Evolutionary conservation across 2,888 invertebrate genomes (phyloP).

Genomic region (Eilema sororculum): DNA sequence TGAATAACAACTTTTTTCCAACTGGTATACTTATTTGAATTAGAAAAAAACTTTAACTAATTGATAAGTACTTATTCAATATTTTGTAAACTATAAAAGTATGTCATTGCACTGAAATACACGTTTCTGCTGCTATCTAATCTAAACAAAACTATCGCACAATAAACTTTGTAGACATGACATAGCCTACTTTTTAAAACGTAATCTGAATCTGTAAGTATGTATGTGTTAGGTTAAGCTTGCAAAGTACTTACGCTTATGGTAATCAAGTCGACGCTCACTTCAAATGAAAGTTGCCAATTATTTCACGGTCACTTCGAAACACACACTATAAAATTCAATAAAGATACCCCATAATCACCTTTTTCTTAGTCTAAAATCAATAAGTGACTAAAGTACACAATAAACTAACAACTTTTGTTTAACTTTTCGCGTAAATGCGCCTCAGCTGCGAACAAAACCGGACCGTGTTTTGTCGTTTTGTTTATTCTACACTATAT

Average conservation of each 20-base stretch:
- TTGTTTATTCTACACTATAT: conserved; percentile 61
- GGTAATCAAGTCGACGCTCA: conserved; percentile 35
- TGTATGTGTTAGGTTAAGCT: no score
- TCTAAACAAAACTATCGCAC: conserved; percentile 26
- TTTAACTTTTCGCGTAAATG: conserved; percentile 61
- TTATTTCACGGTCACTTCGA: conserved; percentile 27
- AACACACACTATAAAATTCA: conserved; percentile 17
- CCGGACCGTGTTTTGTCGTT: conserved; percentile 73
- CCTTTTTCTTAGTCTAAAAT: conserved; percentile 20
- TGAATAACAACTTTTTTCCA: not conserved
- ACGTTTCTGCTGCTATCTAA: conserved; percentile 6
- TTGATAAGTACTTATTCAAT: not conserved
- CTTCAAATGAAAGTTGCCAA: conserved; percentile 42
- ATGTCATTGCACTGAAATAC: not conserved
- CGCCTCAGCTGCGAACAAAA: conserved; percentile 65
- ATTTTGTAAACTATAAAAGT: not conserved
- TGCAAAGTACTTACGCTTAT: conserved; percentile 38
- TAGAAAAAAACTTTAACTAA: not conserved
- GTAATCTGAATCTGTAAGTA: not conserved
- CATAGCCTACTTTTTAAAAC: conserved; percentile 12
- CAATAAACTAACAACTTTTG: conserved; percentile 50
- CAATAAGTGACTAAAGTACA: conserved; percentile 43
- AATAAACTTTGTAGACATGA: conserved; percentile 28
- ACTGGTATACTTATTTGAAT: not conserved
- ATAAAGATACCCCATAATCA: conserved; percentile 20